A percentile compares a stretch with the other conserved stretches of the same genome.
Conservation (phyloP, 1,140 invertebrate species). For the Lithobius niger region DNA sequence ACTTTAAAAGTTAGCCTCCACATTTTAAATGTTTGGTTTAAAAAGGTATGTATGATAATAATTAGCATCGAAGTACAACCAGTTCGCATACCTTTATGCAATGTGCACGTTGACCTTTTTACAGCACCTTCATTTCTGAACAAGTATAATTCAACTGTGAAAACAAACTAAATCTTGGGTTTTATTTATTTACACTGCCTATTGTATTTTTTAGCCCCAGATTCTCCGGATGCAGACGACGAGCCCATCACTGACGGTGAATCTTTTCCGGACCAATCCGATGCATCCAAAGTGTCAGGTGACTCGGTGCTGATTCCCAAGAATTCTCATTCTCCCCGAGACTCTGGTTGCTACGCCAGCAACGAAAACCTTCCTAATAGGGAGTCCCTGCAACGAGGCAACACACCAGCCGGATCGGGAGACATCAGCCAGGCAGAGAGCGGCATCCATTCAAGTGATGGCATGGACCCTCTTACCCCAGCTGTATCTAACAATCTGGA, state of each 20-base stretch:
- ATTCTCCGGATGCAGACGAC: not conserved
- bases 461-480: not conserved
- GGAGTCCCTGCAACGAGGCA: not conserved
- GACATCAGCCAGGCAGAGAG: slow-evolving; percentile 6
- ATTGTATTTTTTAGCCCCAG: not conserved
- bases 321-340: slow-evolving; percentile 49
- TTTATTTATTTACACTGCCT: too few relatives aligned
- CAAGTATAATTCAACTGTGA: too few relatives aligned
- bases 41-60: too few relatives aligned
- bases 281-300: not conserved
- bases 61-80: too few relatives aligned
- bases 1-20: too few relatives aligned
- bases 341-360: slow-evolving; percentile 59
- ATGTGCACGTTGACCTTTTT: too few relatives aligned
- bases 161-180: too few relatives aligned
- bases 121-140: too few relatives aligned
- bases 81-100: too few relatives aligned
- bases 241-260: not conserved
- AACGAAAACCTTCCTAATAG: slow-evolving; percentile 13
- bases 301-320: not conserved
- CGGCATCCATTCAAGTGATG: slow-evolving; percentile 5
- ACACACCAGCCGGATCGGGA: not conserved
- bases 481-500: not conserved
- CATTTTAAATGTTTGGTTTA: too few relatives aligned
- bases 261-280: not conserved